phyloP scores from a whole-genome alignment of 2,888 invertebrate genomes.

The Xestia ashworthii region DNA sequence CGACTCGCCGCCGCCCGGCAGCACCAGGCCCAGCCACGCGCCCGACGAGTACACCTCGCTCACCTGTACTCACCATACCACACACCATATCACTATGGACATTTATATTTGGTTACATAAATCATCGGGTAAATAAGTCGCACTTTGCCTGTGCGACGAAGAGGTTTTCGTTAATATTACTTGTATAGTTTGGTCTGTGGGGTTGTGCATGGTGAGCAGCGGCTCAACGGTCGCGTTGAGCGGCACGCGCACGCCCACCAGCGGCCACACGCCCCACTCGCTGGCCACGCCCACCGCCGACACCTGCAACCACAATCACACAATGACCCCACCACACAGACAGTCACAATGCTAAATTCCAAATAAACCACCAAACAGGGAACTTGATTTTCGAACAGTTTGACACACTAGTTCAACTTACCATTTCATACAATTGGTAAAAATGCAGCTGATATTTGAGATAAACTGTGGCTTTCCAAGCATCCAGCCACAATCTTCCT shows the following conservation, averaged over 20 bases:
- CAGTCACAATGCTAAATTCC: background rate
- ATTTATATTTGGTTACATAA: background rate
- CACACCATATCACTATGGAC: background rate
- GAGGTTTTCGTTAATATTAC: constrained; percentile 79
- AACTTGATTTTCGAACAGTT: background rate
- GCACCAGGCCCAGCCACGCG: constrained; percentile 97
- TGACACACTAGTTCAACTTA: background rate
- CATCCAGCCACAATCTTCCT: background rate
- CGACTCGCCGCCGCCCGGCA: constrained; percentile 94
- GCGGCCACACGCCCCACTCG: constrained; percentile 97
- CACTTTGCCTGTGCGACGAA: background rate
- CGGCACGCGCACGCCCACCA: constrained; percentile 97
- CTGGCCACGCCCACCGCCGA: constrained; percentile 96
- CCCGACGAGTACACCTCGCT: constrained; percentile 96
- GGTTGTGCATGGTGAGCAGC: constrained; percentile 98
- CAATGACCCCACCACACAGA: background rate
- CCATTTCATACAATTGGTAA: background rate
- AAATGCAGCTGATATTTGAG: background rate
- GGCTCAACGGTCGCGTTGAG: constrained; percentile 97
- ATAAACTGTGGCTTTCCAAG: background rate
- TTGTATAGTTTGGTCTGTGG: constrained; percentile 96
- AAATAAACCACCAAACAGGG: too few relatives aligned
- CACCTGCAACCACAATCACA: constrained; percentile 90
- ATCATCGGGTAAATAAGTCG: background rate
- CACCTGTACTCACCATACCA: constrained; percentile 86